phyloP scores from a whole-genome alignment of 2,797 vertebrate species.

The Loriculus beryllinus region DNA sequence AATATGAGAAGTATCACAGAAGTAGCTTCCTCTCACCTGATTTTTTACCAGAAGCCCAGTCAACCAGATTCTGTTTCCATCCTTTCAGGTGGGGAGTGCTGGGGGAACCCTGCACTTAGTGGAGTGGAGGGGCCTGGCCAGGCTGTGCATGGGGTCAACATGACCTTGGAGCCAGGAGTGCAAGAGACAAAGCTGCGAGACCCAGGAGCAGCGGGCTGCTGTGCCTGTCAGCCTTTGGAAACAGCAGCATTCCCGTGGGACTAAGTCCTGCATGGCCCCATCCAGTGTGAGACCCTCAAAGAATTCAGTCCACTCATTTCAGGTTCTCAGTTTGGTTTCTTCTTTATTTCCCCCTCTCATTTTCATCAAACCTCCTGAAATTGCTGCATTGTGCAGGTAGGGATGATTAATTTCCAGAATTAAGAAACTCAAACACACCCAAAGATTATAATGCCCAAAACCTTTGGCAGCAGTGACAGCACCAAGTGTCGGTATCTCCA shows the following conservation, averaged over 20 bases:
- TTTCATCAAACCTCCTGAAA: background rate
- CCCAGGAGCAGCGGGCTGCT: accelerated
- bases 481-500: background rate
- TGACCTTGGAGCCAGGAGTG: background rate
- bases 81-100: background rate
- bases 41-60: background rate
- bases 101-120: background rate
- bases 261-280: background rate
- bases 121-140: background rate
- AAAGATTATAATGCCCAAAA: background rate
- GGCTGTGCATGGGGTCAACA: background rate
- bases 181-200: background rate
- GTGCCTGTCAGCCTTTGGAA: background rate
- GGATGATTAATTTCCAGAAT: background rate
- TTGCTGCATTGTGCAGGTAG: background rate
- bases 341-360: background rate
- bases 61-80: background rate
- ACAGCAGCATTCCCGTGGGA: accelerated
- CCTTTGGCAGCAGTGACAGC: background rate
- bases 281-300: accelerated
- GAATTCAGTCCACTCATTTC: background rate
- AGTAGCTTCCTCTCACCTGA: background rate
- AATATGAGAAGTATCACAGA: background rate
- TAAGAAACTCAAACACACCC: background rate
- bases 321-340: background rate